Conservation (phyloP, 1,140 invertebrate species). For the Epicauta chinensis region DNA sequence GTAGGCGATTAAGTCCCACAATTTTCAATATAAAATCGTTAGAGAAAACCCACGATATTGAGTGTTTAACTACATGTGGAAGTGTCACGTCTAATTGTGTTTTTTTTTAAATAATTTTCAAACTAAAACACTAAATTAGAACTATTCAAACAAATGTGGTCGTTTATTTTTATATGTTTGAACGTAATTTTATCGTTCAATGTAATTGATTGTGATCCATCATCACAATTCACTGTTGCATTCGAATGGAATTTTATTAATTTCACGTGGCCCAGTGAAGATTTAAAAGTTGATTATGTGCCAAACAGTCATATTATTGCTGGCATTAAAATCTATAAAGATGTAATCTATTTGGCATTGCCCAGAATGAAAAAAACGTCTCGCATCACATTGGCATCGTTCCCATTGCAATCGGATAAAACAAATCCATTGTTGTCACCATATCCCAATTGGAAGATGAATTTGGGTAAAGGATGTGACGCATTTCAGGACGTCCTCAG, state of each 20-base stretch:
- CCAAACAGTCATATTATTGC: slow-evolving; percentile 37
- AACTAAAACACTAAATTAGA: too few relatives aligned
- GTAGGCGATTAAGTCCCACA: too few relatives aligned
- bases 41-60: too few relatives aligned
- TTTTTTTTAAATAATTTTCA: too few relatives aligned
- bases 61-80: too few relatives aligned
- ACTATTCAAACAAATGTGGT: slow-evolving; percentile 1
- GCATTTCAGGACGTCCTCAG: slow-evolving; percentile 43
- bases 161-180: not conserved
- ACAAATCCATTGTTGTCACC: slow-evolving; percentile 24
- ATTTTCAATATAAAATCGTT: too few relatives aligned
- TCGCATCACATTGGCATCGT: slow-evolving; percentile 40
- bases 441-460: slow-evolving; percentile 26
- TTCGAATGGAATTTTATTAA: slow-evolving; percentile 40
- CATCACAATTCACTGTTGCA: slow-evolving; percentile 9
- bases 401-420: slow-evolving; percentile 14
- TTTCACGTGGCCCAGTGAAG: slow-evolving; percentile 35
- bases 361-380: slow-evolving; percentile 40
- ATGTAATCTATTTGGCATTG: slow-evolving; percentile 40
- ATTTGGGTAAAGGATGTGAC: slow-evolving; percentile 17
- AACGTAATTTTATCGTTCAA: not conserved
- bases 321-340: slow-evolving; percentile 40
- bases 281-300: slow-evolving; percentile 30
- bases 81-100: too few relatives aligned
- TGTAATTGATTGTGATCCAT: too few relatives aligned